These are phyloP conservation scores for Calyptommatus sinebrachiatus DNA, from an alignment of 2,113 vertebrate species.

Conservation along the genomic window DNA sequence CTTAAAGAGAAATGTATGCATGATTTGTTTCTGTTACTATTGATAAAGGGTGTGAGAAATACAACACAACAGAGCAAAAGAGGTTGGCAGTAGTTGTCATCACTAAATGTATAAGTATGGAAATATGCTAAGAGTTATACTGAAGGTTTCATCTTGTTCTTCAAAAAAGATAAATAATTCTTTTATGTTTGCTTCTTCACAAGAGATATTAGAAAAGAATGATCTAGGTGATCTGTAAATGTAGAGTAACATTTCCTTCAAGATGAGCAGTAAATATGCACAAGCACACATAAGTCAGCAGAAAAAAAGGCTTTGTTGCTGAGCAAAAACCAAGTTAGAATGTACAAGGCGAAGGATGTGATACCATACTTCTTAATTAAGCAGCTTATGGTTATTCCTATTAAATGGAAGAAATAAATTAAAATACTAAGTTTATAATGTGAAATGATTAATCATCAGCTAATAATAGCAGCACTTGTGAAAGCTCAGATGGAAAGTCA, in stretches of 20 bases:
- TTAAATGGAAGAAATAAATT: neutral
- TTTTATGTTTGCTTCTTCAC: neutral
- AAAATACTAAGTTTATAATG: neutral
- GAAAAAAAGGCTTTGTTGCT: neutral
- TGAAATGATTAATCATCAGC: neutral
- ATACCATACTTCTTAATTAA: neutral
- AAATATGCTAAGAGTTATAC: fast-evolving
- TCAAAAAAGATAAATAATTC: neutral
- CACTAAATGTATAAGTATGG: neutral
- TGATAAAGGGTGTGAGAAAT: neutral
- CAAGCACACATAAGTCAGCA: neutral
- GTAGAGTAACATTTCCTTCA: neutral
- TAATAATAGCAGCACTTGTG: neutral
- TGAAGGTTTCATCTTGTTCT: neutral
- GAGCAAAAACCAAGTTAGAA: neutral
- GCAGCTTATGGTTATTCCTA: neutral
- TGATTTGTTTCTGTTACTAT: neutral
- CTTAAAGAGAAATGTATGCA: neutral
- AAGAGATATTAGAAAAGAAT: neutral
- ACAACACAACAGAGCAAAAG: neutral
- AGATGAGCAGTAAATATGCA: neutral
- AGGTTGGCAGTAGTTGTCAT: neutral
- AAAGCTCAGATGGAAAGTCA: neutral
- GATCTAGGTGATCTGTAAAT: neutral
- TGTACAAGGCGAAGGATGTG: neutral